phyloP scores from a whole-genome alignment of 2,888 invertebrate genomes.

The Drosophila stalkeri region DNA sequence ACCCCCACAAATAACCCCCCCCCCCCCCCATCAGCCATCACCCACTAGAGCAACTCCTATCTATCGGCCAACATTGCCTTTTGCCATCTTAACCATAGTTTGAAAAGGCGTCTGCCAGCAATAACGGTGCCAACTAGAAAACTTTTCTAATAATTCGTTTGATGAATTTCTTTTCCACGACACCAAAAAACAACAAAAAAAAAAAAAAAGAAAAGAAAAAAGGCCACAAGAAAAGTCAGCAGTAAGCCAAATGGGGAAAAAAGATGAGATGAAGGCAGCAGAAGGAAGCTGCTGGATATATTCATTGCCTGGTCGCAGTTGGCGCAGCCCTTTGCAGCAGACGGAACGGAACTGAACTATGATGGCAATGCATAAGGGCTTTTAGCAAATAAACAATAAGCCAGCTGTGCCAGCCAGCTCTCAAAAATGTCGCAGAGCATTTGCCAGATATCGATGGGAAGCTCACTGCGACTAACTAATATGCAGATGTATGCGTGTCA shows the following conservation, averaged over 20 bases:
- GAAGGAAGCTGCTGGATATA: neutral
- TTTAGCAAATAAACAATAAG: conserved; percentile 7
- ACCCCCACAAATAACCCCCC: too few species aligned
- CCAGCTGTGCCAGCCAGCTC: conserved; percentile 3
- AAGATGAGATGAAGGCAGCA: neutral
- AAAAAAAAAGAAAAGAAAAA: neutral
- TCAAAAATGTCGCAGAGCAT: neutral
- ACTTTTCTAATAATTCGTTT: conserved; percentile 74
- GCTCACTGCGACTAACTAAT: neutral
- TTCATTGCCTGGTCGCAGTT: conserved; percentile 16
- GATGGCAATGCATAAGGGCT: conserved; percentile 7
- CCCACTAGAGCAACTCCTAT: neutral
- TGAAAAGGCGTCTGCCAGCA: conserved; percentile 36
- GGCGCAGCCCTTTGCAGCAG: neutral
- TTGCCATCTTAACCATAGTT: conserved; percentile 32
- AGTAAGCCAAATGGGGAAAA: conserved; percentile 2
- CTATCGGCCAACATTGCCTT: neutral
- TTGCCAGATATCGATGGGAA: neutral
- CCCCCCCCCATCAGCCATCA: too few species aligned
- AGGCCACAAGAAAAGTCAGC: neutral
- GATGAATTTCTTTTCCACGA: conserved; percentile 58
- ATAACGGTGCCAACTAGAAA: conserved; percentile 67
- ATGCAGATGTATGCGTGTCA: neutral
- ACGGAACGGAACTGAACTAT: neutral
- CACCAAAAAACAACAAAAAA: neutral